phyloP scores from a whole-genome alignment of 37 sponge, comb jelly and placozoan species.

The Beroe ovata region DNA sequence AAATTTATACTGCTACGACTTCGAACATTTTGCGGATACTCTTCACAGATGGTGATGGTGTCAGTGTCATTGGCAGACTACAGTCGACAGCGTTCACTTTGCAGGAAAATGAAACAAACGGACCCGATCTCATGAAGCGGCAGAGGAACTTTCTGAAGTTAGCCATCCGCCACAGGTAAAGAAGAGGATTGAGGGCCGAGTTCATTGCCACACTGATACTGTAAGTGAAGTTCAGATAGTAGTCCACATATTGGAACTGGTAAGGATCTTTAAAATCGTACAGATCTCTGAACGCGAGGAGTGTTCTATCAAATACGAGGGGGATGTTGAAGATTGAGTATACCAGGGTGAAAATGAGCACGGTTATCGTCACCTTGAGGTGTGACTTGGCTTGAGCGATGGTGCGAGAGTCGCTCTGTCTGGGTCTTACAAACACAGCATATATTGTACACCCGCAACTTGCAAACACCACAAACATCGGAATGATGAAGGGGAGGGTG shows the following conservation, averaged over 20 bases:
- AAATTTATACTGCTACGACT: not conserved
- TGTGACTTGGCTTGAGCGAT: not conserved
- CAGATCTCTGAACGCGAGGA: conserved; percentile 37
- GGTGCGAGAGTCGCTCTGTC: conserved; percentile 15
- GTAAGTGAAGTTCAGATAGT: conserved; percentile 63
- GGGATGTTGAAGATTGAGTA: conserved; percentile 64
- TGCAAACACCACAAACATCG: conserved; percentile 27
- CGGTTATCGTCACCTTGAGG: not conserved
- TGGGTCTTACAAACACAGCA: not conserved
- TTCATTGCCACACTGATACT: conserved; percentile 62
- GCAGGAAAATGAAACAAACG: not conserved
- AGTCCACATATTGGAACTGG: conserved; percentile 1
- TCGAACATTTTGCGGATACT: not conserved
- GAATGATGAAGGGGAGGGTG: conserved; percentile 56
- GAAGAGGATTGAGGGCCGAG: conserved; percentile 62
- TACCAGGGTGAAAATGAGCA: conserved; percentile 49
- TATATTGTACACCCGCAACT: conserved; percentile 33
- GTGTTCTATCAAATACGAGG: conserved; percentile 11
- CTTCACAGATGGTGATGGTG: not conserved
- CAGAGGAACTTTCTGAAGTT: conserved; percentile 45
- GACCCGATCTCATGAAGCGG: not conserved
- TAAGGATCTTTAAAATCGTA: conserved; percentile 6
- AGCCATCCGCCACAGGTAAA: conserved; percentile 51
- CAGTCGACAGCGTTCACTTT: conserved; percentile 9
- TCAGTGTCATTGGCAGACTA: not conserved